phyloP scores from a whole-genome alignment of 2,113 vertebrate genomes.

The Tychaedon coryphoeus region DNA sequence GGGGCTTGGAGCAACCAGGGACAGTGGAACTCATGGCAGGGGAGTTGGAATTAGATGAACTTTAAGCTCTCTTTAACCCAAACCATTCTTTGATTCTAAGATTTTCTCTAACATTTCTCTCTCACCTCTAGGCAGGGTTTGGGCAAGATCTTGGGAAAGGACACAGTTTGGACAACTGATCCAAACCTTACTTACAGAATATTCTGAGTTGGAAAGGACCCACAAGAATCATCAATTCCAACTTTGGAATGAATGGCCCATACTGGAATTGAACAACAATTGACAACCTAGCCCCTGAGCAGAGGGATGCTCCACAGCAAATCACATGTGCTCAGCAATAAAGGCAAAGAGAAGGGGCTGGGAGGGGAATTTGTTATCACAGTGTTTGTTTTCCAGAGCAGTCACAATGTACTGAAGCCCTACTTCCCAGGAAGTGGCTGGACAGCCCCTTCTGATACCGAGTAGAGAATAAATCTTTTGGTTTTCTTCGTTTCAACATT shows the following conservation, averaged over 20 bases:
- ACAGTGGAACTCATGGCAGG: neutral
- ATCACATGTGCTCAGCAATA: neutral
- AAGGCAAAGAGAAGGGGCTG: neutral
- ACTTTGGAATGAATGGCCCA: neutral
- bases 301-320: neutral
- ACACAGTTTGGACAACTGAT: neutral
- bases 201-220: neutral
- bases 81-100: neutral
- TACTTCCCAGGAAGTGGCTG: accelerated
- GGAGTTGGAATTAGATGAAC: neutral
- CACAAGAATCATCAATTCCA: neutral
- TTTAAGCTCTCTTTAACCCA: neutral
- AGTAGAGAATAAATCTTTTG: neutral
- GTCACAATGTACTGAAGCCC: neutral
- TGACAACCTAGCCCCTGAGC: no score
- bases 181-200: neutral
- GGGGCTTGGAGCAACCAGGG: accelerated
- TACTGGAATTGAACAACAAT: accelerated
- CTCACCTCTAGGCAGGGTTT: accelerated
- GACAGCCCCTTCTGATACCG: neutral
- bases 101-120: neutral
- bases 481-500: neutral
- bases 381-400: neutral
- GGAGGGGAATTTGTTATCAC: accelerated
- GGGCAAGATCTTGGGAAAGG: neutral